Base-by-base conservation (phyloP, 2,113 vertebrate species). In the Lates calcarifer region DNA sequence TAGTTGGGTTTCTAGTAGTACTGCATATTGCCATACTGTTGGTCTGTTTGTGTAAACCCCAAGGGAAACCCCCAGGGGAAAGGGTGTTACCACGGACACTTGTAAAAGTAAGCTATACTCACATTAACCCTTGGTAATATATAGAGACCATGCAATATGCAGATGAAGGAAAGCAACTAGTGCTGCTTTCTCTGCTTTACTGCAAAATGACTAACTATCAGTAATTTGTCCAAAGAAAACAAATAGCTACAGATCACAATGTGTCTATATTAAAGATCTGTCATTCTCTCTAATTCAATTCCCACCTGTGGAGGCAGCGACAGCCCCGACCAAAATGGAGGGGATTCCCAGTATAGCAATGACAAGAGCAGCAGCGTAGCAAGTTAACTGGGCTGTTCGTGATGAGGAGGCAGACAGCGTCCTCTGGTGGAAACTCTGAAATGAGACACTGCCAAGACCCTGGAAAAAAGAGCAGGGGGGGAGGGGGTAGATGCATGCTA, bases 391-490 rank as follows among this genome's bases (percentile, higher is more conserved):
- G 3, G 92, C 90, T 26, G 93, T 90, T 17, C 18, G 47, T 11
- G 93, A 49, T 0, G 91, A 95, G 58, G 89, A 88, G 35, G 90
- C 2, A 0, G 95, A 95, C 61, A 96, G 94, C 49, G 92, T 67
- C 82, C 96, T 95, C 90, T 96, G 95, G 90, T 96, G 96, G 84
- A 95, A 95, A 37, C 89, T 89, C 82, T 96, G 95, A 87, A 94
- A 95, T 0, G 92, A 91, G 60, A 95, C 65, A 35, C 90, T 93
- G 1, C 95, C 94, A 41, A 95, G 87, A 58, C 77, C 82, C 95
- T 95, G 45, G 20, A 17, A 9, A 31, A 35, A 62, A 57, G 4
- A 26, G 35, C 3, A 51, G 37, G 20, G 33, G 14, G 17, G 0
- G 11, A n/a, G 3, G 11, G 26, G 72, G 31, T 31, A 24, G 9